Evolutionary conservation across 1,140 invertebrate species (phyloP).

Genomic region (Solenopsis invicta): DNA sequence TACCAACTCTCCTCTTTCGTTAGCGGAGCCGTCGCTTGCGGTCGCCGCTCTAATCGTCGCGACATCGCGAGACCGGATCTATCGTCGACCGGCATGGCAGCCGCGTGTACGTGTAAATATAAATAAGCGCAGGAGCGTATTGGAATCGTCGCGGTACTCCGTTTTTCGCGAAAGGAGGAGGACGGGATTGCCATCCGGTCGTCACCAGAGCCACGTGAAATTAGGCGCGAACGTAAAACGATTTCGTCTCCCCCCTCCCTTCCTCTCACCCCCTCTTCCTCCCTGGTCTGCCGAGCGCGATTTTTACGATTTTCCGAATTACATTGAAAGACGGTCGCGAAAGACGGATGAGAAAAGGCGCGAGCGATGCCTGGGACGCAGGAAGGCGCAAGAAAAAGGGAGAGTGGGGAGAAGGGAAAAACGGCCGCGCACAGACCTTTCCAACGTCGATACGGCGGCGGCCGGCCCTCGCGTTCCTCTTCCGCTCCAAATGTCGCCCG

Average conservation of each 20-base stretch:
- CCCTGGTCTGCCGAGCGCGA: background rate
- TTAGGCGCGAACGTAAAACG: background rate
- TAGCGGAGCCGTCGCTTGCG: too few species aligned
- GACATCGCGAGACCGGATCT: background rate
- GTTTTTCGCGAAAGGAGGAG: background rate
- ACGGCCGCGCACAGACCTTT: background rate
- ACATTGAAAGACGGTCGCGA: background rate
- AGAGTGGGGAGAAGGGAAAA: too few species aligned
- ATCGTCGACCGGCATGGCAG: background rate
- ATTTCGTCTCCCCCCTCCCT: background rate
- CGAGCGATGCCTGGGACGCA: background rate
- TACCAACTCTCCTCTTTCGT: background rate
- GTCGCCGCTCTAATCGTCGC: slow-evolving; percentile 6
- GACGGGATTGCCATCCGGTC: background rate
- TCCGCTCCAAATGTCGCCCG: slow-evolving; percentile 27
- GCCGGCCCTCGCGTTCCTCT: background rate
- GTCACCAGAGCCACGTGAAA: background rate
- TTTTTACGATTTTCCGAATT: background rate
- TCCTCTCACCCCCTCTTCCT: background rate
- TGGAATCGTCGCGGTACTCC: slow-evolving; percentile 1
- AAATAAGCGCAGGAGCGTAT: background rate
- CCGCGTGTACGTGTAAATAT: background rate
- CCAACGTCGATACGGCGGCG: slow-evolving; percentile 16
- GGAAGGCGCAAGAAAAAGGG: background rate
- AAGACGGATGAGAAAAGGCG: background rate